Evolutionary conservation across 2,113 vertebrate species (phyloP).

Genomic region (Macaca nemestrina): DNA sequence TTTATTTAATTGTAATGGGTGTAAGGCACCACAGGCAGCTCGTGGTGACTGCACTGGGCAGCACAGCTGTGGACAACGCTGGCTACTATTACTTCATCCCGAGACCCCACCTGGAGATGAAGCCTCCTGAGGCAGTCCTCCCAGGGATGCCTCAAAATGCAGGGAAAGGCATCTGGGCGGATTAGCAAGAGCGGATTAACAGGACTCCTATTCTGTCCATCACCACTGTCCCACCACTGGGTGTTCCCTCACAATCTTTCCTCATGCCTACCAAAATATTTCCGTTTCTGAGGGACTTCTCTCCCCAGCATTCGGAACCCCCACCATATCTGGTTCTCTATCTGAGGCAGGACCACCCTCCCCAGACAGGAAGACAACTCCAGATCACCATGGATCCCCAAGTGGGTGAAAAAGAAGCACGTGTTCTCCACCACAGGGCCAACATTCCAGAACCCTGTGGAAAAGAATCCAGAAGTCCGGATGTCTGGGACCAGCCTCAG

Average conservation of each 20-base stretch:
- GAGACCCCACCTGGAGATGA: slow-evolving; percentile 59
- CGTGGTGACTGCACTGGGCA: background rate
- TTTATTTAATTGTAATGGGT: background rate
- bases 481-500: background rate
- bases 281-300: background rate
- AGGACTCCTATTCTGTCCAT: too few species aligned
- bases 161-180: background rate
- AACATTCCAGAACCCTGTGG: background rate
- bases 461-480: background rate
- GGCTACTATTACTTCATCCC: slow-evolving; percentile 67
- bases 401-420: background rate
- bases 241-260: background rate
- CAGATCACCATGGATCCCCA: background rate
- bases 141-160: slow-evolving; percentile 67
- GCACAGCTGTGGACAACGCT: background rate
- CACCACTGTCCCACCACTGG: too few species aligned
- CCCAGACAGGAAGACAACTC: background rate
- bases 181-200: background rate
- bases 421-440: too few species aligned
- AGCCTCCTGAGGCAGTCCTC: slow-evolving; percentile 34
- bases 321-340: background rate
- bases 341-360: background rate
- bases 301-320: background rate
- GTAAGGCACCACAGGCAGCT: background rate
- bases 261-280: background rate